Evolutionary conservation across 2,888 invertebrate genomes (phyloP), one percentile per base, ranked within the genome.

Genomic region (Dusona sp.): DNA sequence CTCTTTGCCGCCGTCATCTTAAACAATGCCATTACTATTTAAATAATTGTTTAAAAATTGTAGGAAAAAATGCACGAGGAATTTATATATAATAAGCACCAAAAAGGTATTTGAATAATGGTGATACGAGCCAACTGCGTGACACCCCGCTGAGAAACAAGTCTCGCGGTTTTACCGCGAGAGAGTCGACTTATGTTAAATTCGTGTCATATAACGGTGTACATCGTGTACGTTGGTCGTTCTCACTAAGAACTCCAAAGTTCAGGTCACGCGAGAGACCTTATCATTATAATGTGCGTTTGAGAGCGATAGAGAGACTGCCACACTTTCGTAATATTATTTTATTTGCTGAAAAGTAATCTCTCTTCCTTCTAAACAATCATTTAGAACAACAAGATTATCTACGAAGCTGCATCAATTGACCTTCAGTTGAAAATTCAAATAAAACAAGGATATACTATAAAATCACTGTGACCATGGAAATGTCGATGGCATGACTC

Each of bases 131-230:
- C 36, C 45, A 79, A 84, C 79, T 84, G 83, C 83, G 83, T 84
- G 83, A 79, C 74, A 74, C 57, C 67, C 68, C 67, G 45, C 42
- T 42, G 79, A 86, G 73, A 75, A 75, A 82, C 75, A 72, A 83
- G 75, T 79, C 75, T 83, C 67, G 86, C 78, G 77, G 82, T 79
- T 79, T 72, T 54, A 75, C 65, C 45, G 38, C 64, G 36, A 1
- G 72, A 33, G 84, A 57, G 79, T 57, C 70, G 61, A 81, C 75
- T 86, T 64, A 81, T 79, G 82, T 86, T 84, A 86, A 88, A 86
- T 88, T 79, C 83, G 88, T 88, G 88, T 88, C 87, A 86, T 88
- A 87, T 89, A 86, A 84, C 85, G 87, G 88, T 86, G 82, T 82
- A 88, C 85, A 85, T 83, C 84, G 86, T 86, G 88, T 88, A 87